Evolutionary conservation across 2,888 invertebrate genomes (phyloP).

Genomic region (Epinotia brunnichana): DNA sequence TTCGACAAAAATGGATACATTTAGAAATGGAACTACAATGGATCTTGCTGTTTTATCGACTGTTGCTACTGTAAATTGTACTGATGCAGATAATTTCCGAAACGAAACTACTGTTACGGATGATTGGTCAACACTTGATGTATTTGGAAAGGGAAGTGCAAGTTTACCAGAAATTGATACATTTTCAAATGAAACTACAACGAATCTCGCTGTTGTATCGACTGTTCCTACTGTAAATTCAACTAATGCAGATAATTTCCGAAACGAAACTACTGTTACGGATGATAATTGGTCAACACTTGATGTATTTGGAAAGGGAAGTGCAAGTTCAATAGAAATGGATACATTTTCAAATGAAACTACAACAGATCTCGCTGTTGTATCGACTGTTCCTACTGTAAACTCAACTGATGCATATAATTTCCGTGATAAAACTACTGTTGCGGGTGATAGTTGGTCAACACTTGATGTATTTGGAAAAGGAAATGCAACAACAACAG

Average conservation of each 20-base stretch:
- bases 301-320: neutral
- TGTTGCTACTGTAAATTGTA: too few relatives aligned
- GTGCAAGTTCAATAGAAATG: neutral
- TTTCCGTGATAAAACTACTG: neutral
- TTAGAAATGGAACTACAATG: neutral
- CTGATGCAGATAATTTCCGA: neutral
- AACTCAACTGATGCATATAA: neutral
- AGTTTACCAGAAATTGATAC: neutral
- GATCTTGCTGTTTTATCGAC: neutral
- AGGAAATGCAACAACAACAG: too few relatives aligned
- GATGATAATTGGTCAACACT: neutral
- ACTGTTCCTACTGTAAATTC: neutral
- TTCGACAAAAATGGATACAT: neutral
- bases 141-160: neutral
- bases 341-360: neutral
- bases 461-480: too few relatives aligned
- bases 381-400: neutral
- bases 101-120: neutral
- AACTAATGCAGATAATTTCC: neutral
- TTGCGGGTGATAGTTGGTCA: too few relatives aligned
- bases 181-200: conserved; percentile 1
- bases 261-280: neutral
- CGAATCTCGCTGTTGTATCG: neutral
- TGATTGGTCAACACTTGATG: neutral
- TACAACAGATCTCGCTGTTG: neutral